Evolutionary conservation across 2,113 vertebrate species (phyloP), one percentile per base, ranked within the genome.

Genomic region (Galeopterus variegatus): DNA sequence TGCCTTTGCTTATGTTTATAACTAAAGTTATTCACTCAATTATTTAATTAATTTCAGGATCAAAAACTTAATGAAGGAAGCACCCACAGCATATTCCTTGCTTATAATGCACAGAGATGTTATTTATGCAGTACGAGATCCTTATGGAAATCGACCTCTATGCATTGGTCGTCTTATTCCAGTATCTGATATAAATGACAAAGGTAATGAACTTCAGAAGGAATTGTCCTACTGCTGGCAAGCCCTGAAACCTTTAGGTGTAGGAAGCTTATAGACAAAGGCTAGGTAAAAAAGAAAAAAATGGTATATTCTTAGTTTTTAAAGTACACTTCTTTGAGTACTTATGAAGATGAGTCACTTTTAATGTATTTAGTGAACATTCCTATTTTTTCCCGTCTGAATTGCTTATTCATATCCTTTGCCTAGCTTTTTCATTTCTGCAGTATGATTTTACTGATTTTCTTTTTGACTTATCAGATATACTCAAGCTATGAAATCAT

Each of bases 11-110:
- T 62, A 5, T 83, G 41, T 93, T 77, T 89, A 15, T 90, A 82
- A 65, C 45, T 60, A 31, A 80, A 80, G 52, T 88, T 81, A 82
- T 33, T 94, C 54, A 88, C 41, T 87, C 26, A 8, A 45, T 88
- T 77, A 23, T 94, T 0, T 97, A 31, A 97, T 96, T 95, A 89
- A 3, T 98, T 98, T 45, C 97, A 99, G 99, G 97, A 99, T 99
- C 95, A 99, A 99, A 98, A 99, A 99, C 93, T 97, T 99, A 97
- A 99, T 99, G 99, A 99, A 98, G 8, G 99, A 99, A 98, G 99
- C 99, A 0, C 99, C 99, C 0, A 99, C 99, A 10, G 99, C 99
- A 0, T 99, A 99, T 97, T 99, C 99, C 0, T 97, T 99, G 95
- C 98, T 99, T 95, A 98, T 99, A 95, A 99, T 99, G 99, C 99